Evolutionary conservation across 1,140 invertebrate genomes (phyloP).

Genomic region (Catajapyx aquilonaris): DNA sequence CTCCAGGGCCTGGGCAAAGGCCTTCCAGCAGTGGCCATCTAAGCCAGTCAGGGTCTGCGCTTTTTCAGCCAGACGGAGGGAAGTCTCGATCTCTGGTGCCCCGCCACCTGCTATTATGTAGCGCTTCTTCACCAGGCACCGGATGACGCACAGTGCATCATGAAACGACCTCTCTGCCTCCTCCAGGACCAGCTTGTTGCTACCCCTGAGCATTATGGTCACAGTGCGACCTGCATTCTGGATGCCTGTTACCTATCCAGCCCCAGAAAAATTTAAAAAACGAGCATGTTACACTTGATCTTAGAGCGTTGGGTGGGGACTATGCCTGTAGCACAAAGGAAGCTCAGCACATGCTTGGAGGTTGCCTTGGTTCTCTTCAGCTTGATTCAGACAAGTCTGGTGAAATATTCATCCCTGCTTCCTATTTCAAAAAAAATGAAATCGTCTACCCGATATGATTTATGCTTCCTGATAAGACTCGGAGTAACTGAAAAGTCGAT

Average conservation of each 20-base stretch:
- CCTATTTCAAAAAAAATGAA: too few species aligned
- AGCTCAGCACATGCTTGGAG: too few species aligned
- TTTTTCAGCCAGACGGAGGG: slow-evolving; percentile 58
- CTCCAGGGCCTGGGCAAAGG: slow-evolving; percentile 90
- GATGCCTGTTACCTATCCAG: slow-evolving; percentile 81
- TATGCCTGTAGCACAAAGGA: too few species aligned
- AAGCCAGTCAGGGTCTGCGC: slow-evolving; percentile 71
- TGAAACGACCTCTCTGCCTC: slow-evolving; percentile 92
- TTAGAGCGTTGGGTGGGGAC: too few species aligned
- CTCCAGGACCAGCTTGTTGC: slow-evolving; percentile 90
- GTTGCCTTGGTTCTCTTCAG: too few species aligned
- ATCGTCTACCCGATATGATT: too few species aligned
- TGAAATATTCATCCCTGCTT: too few species aligned
- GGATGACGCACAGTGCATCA: slow-evolving; percentile 93
- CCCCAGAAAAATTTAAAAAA: too few species aligned
- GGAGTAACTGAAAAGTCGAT: too few species aligned
- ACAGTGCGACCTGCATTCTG: slow-evolving; percentile 74
- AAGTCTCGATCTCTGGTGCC: slow-evolving; percentile 88
- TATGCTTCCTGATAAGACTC: too few species aligned
- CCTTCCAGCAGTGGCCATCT: slow-evolving; percentile 82
- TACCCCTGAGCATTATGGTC: slow-evolving; percentile 81
- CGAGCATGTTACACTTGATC: too few species aligned
- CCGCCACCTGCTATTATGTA: slow-evolving; percentile 83
- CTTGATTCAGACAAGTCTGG: too few species aligned
- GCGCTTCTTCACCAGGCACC: slow-evolving; percentile 85